A percentile compares a stretch with the other conserved stretches of the same genome.
Evolutionary conservation across 2,797 vertebrate genomes (phyloP).

Genomic region (Crocidura indochinensis): DNA sequence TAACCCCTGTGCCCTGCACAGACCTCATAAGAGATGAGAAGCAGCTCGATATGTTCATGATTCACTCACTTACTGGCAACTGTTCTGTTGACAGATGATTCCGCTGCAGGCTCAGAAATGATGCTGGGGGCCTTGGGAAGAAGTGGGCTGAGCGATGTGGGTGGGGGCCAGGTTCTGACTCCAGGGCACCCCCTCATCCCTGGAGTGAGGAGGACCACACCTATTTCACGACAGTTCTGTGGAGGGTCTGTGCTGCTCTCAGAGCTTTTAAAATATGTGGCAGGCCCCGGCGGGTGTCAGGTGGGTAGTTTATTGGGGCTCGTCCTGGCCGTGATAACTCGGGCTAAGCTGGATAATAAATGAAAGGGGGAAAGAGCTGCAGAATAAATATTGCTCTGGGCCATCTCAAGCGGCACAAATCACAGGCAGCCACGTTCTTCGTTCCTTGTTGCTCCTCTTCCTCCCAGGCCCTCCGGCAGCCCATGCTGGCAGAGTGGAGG

Average conservation of each 20-base stretch:
- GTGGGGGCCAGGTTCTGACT: neutral
- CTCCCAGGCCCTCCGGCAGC: conserved; percentile 74
- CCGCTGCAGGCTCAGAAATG: conserved; percentile 33
- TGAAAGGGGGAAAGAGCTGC: conserved; percentile 72
- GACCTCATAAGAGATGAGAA: neutral
- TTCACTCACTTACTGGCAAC: conserved; percentile 35
- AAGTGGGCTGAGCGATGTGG: no score
- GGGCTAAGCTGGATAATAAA: conserved; percentile 79
- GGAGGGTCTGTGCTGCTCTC: conserved; percentile 60
- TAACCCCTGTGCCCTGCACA: neutral
- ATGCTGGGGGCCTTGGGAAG: neutral
- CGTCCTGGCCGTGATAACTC: conserved; percentile 80
- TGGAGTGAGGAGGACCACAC: neutral
- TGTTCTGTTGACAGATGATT: conserved; percentile 50
- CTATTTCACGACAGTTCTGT: conserved; percentile 54
- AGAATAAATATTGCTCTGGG: conserved; percentile 78
- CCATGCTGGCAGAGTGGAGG: conserved; percentile 51
- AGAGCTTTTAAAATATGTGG: conserved; percentile 79
- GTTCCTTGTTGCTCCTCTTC: conserved; percentile 81
- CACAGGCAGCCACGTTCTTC: conserved; percentile 73
- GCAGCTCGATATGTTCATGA: neutral
- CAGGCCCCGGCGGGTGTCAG: conserved; percentile 76
- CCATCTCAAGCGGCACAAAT: conserved; percentile 79
- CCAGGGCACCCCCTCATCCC: neutral
- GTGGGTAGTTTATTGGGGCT: conserved; percentile 81